Conservation (phyloP, 1,140 invertebrate genomes). For the Stenopsyche tienmushanensis region DNA sequence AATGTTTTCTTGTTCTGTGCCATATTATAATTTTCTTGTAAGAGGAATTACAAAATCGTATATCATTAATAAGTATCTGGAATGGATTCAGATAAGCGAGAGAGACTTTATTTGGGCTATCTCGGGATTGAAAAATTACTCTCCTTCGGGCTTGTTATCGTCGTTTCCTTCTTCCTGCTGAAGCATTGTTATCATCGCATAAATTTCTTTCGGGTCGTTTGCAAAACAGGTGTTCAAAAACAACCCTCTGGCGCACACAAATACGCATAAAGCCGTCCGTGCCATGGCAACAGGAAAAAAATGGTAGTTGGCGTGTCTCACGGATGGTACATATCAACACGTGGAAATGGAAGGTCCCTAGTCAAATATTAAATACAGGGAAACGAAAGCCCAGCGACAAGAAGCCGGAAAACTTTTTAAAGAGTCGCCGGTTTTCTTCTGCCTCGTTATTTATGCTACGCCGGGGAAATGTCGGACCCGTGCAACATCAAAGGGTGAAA, state of each 20-base stretch:
- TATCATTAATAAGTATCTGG: too few relatives aligned
- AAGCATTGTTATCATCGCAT: not conserved
- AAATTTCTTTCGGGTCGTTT: constrained; percentile 3
- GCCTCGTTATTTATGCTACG: constrained; percentile 22
- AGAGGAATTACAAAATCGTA: too few relatives aligned
- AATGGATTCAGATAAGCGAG: too few relatives aligned
- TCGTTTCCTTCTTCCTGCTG: too few relatives aligned
- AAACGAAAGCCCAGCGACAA: constrained; percentile 14
- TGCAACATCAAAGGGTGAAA: constrained; percentile 5
- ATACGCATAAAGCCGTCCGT: not conserved
- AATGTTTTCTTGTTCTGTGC: too few relatives aligned
- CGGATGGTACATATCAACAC: constrained; percentile 15
- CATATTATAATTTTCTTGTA: too few relatives aligned
- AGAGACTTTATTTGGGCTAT: too few relatives aligned
- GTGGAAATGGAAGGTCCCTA: constrained; percentile 13
- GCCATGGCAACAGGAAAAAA: too few relatives aligned
- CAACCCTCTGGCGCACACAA: not conserved
- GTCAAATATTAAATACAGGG: constrained; percentile 28
- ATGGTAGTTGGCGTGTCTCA: not conserved
- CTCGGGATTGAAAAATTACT: too few relatives aligned
- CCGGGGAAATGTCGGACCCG: not conserved
- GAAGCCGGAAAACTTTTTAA: constrained; percentile 5
- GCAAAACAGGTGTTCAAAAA: not conserved
- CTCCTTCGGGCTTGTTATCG: too few relatives aligned
- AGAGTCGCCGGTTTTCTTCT: not conserved